phyloP scores from a whole-genome alignment of 2,113 vertebrate species.

The Dipodomys ordii region DNA sequence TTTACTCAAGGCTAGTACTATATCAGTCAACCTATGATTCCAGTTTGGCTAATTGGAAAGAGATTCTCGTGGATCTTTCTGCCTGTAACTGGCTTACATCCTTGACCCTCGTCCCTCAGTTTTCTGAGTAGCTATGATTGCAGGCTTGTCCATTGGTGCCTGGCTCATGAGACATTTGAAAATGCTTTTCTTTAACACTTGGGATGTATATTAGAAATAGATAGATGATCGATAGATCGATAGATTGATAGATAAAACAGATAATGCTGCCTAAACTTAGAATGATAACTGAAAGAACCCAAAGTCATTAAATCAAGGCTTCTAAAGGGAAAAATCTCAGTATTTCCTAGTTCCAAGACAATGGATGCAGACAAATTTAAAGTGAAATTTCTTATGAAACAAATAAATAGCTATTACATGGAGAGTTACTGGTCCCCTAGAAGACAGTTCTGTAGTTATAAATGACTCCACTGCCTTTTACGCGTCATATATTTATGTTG shows the following conservation, averaged over 20 bases:
- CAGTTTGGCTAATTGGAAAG: too few relatives aligned
- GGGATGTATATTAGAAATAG: background rate
- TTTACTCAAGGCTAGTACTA: too few relatives aligned
- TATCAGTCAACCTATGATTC: too few relatives aligned
- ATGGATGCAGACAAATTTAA: background rate
- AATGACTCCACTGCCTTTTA: too few relatives aligned
- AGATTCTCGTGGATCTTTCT: too few relatives aligned
- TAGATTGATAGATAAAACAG: background rate
- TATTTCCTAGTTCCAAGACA: slow-evolving; percentile 2
- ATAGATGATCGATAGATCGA: background rate
- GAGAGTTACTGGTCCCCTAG: background rate
- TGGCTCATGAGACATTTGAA: background rate
- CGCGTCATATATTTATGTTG: background rate
- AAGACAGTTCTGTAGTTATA: background rate
- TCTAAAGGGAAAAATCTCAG: background rate
- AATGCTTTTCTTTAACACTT: background rate
- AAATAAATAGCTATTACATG: background rate
- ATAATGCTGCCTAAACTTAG: background rate
- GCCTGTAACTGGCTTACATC: too few relatives aligned
- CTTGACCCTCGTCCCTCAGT: too few relatives aligned
- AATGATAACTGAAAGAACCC: background rate
- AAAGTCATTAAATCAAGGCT: too few relatives aligned
- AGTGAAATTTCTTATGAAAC: background rate
- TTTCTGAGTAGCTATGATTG: too few relatives aligned
- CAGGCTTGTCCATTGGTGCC: too few relatives aligned